Evolutionary conservation across 2,113 vertebrate genomes (phyloP).

Genomic region (Piaya cayana): DNA sequence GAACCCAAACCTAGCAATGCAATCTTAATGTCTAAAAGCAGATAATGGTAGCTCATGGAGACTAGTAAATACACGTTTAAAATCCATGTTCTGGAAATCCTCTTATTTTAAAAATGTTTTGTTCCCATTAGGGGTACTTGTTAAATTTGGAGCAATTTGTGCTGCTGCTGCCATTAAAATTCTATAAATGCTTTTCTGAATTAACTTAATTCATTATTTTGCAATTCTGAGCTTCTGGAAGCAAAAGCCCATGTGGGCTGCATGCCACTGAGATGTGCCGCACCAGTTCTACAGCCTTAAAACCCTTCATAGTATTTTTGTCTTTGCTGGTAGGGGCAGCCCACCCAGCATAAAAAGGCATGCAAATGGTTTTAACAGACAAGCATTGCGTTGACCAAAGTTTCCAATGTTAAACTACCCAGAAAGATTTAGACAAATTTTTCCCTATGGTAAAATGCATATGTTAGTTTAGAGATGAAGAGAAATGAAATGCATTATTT

Average conservation of each 20-base stretch:
- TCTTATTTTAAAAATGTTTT: not conserved
- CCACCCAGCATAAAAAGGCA: constrained; percentile 39
- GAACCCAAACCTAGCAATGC: not conserved
- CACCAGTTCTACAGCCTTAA: not conserved
- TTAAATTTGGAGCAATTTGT: not conserved
- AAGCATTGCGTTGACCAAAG: constrained; percentile 11
- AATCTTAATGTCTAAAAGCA: not conserved
- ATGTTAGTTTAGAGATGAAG: constrained; percentile 43
- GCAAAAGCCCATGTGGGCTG: not conserved
- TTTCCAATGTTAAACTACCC: constrained; percentile 48
- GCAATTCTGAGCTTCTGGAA: not conserved
- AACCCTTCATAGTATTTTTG: not conserved
- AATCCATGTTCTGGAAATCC: not conserved
- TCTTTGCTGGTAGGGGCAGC: not conserved
- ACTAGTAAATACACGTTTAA: not conserved
- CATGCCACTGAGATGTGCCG: not conserved
- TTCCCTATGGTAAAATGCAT: constrained; percentile 36
- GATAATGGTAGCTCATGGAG: not conserved
- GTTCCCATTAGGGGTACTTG: not conserved
- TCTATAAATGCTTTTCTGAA: not conserved
- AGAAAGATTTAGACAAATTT: constrained; percentile 44
- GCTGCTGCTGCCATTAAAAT: not conserved
- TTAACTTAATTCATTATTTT: not conserved
- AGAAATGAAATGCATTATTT: constrained; percentile 52
- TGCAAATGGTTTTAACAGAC: constrained; percentile 35